These are phyloP conservation scores for Tricholaema leucomelas DNA, from an alignment of 2,113 vertebrate species.

Conservation along the genomic window DNA sequence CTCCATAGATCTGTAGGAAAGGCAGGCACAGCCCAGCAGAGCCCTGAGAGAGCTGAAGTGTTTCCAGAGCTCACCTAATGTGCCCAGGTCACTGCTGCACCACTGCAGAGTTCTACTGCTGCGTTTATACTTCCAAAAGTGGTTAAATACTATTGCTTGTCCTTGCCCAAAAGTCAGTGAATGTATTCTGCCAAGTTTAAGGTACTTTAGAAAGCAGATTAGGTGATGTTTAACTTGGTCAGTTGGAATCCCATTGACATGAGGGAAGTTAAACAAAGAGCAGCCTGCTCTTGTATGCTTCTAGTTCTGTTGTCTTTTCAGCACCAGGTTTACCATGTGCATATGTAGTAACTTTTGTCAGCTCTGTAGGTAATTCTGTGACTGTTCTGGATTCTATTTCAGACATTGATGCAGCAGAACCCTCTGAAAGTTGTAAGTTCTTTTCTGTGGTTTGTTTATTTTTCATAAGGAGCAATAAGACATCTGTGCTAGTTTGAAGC, in stretches of 20 bases:
- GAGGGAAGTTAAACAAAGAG: neutral
- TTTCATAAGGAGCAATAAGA: neutral
- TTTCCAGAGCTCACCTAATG: neutral
- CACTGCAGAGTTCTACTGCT: accelerated
- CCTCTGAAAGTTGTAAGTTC: conserved; percentile 78
- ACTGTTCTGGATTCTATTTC: conserved; percentile 62
- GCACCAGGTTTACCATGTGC: neutral
- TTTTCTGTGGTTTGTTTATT: neutral
- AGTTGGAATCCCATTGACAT: neutral
- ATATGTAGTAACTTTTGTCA: neutral
- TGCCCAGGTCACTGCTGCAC: neutral
- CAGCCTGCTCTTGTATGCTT: neutral
- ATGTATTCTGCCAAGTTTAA: neutral
- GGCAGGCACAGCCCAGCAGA: accelerated
- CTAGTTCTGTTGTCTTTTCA: neutral
- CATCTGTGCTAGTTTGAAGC: no score
- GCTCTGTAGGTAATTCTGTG: neutral
- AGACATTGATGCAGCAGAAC: conserved; percentile 74
- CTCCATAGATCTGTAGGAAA: accelerated
- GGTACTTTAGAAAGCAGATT: neutral
- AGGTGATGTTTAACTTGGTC: neutral
- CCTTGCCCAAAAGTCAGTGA: neutral
- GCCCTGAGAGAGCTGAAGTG: neutral
- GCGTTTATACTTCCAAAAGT: neutral
- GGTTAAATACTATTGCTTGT: neutral